Conservation (phyloP, 2,113 vertebrate genomes). For the Larimichthys polyactis region DNA sequence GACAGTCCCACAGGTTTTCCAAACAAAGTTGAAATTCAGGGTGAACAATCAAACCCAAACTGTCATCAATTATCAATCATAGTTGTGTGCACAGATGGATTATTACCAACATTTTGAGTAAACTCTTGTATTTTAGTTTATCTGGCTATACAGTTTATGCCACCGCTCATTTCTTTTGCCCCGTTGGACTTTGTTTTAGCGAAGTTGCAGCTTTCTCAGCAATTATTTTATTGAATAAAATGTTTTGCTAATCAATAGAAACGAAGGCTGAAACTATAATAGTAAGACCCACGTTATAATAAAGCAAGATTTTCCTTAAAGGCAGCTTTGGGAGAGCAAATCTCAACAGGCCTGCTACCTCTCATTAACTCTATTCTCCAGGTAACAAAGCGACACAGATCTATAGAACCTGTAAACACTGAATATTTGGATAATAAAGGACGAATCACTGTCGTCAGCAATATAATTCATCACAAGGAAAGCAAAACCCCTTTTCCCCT, state of each 20-base stretch:
- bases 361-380: conserved; percentile 26
- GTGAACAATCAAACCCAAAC: not conserved
- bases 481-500: conserved; percentile 29
- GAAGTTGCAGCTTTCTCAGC: not conserved
- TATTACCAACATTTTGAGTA: conserved; percentile 18
- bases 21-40: not conserved
- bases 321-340: not conserved
- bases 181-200: not conserved
- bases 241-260: conserved; percentile 10
- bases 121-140: conserved; percentile 1
- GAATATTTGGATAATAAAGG: conserved; percentile 38
- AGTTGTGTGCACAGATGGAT: conserved; percentile 1
- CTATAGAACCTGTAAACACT: conserved; percentile 1
- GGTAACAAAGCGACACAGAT: conserved; percentile 6
- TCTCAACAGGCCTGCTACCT: conserved; percentile 8
- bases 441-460: conserved; percentile 42
- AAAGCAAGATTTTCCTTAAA: conserved; percentile 8
- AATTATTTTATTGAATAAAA: conserved; percentile 20
- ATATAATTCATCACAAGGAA: conserved; percentile 32
- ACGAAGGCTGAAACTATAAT: not conserved
- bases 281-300: not conserved
- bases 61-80: not conserved
- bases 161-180: conserved; percentile 7
- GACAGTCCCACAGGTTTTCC: not conserved
- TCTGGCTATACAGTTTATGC: conserved; percentile 18